Percentiles rank a stretch among this genome's conserved stretches.
Evolutionary conservation across 2,113 vertebrate species (phyloP).

Genomic region (Cranoglanis bouderius): DNA sequence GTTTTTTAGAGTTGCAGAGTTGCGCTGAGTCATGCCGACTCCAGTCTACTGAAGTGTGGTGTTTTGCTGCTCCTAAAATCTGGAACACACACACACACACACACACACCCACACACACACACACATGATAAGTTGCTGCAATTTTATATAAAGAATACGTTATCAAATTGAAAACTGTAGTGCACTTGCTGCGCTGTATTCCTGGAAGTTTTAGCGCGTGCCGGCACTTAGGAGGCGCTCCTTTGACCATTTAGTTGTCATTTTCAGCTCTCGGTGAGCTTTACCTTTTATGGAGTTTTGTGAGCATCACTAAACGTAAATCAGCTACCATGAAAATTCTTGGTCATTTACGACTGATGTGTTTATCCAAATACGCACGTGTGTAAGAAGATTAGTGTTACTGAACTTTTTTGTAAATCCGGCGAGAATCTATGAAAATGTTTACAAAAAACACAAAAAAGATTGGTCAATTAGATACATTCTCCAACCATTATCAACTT

Average conservation of each 20-base stretch:
- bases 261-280: not conserved
- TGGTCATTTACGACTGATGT: not conserved
- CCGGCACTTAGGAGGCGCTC: not conserved
- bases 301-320: not conserved
- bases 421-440: not conserved
- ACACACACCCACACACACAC: not conserved
- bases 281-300: not conserved
- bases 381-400: not conserved
- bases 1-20: slow-evolving; percentile 36
- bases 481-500: too few species aligned
- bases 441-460: not conserved
- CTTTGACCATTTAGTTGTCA: not conserved
- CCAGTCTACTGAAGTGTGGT: not conserved
- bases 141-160: too few species aligned
- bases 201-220: not conserved
- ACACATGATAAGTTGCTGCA: too few species aligned
- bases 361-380: not conserved
- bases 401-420: too few species aligned
- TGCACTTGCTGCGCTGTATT: not conserved
- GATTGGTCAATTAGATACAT: not conserved
- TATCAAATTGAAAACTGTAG: too few species aligned
- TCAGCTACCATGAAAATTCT: not conserved
- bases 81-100: not conserved
- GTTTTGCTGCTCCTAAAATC: not conserved
- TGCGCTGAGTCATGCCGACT: slow-evolving; percentile 37